Base-by-base conservation (phyloP, 2,888 invertebrate genomes). In the Euclidia mi region DNA sequence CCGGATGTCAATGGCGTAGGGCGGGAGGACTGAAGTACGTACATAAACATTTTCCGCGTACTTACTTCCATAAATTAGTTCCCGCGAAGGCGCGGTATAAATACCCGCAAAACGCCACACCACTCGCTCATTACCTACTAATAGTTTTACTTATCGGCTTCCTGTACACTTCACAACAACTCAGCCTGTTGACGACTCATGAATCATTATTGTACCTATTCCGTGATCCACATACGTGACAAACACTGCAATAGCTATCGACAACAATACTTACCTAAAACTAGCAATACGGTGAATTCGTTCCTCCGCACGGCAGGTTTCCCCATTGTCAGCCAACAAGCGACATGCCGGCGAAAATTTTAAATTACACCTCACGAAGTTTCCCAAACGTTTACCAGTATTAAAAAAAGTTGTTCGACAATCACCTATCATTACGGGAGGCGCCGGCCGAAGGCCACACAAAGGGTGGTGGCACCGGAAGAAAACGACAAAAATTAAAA, bases 31-130 rank as follows among this genome's bases (percentile, higher is more conserved):
- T 72, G 72, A 71, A 81, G 82, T 84, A 82, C 82, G 80, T 87
- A 91, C 90, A 92, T 94, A 93, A 93, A 94, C 92, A 92, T 92
- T 94, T 94, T 94, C 94, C 89, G 90, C 89, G 94, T 93, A 94
- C 93, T 92, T 92, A 90, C 89, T 88, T 91, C 90, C 93, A 94
- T 94, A 94, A 94, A 94, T 94, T 92, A 92, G 90, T 92, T 94
- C 90, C 84, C 83, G 92, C 82, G 89, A 94, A 94, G 87, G 88
- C 89, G 89, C 83, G 89, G 88, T 92, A 92, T 93, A 91, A 94
- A 93, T 93, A 93, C 88, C 79, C 89, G 88, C 87, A 84, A 91
- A 91, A 88, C 88, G 84, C 79, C 85, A 84, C 82, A 76, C 83
- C 88, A 84, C 81, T 85, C 79, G 88, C 89, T 91, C 91, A 91